phyloP scores from a whole-genome alignment of 2,113 vertebrate species.

The Mirounga angustirostris region DNA sequence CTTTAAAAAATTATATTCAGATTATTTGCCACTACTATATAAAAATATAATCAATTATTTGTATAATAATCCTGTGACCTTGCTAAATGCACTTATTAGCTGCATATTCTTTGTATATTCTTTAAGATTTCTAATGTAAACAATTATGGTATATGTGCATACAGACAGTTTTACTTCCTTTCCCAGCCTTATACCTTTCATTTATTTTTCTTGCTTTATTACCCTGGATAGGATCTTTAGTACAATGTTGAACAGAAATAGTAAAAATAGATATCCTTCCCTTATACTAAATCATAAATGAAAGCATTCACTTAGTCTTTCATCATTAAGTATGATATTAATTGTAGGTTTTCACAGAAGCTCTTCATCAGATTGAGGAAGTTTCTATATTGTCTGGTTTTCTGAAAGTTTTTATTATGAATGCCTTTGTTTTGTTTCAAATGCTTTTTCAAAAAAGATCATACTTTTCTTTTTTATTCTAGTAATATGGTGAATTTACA shows the following conservation, averaged over 20 bases:
- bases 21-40: not conserved
- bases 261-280: not conserved
- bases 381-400: not conserved
- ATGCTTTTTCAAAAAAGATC: not conserved
- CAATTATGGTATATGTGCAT: not conserved
- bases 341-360: not conserved
- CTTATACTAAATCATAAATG: not conserved
- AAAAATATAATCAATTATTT: conserved; percentile 21
- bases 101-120: not conserved
- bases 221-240: not conserved
- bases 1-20: conserved; percentile 24
- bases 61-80: conserved; percentile 2
- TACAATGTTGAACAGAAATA: not conserved
- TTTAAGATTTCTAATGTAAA: conserved; percentile 41
- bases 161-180: conserved; percentile 2
- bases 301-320: conserved; percentile 28
- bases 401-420: conserved; percentile 24
- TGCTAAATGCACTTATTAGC: not conserved
- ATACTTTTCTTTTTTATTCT: conserved; percentile 6
- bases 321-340: not conserved
- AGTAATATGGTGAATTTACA: not conserved
- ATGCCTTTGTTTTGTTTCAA: conserved; percentile 26
- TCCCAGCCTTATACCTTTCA: not conserved
- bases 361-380: not conserved
- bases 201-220: conserved; percentile 42